These are phyloP conservation scores for Sebastes vulpes DNA, from an alignment of 2,797 vertebrate species.

Conservation along the genomic window DNA sequence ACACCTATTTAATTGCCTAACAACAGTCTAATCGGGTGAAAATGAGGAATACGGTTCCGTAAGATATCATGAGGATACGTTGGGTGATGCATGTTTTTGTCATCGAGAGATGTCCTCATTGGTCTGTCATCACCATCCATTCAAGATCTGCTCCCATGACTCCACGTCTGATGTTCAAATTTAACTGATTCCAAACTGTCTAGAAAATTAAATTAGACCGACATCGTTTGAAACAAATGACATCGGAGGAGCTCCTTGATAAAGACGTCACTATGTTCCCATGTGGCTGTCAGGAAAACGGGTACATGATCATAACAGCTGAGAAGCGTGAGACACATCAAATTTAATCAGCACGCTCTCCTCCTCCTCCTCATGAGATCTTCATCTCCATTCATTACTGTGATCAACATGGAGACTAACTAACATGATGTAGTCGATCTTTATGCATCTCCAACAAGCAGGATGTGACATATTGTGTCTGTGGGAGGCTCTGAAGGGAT, in stretches of 20 bases:
- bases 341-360: conserved; percentile 41
- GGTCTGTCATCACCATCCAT: conserved; percentile 7
- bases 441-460: not conserved
- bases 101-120: not conserved
- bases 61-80: not conserved
- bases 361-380: conserved; percentile 25
- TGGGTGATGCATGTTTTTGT: not conserved
- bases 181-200: conserved; percentile 19
- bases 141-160: conserved; percentile 26
- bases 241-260: conserved; percentile 28
- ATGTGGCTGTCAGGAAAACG: conserved; percentile 6
- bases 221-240: conserved; percentile 47
- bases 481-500: not conserved
- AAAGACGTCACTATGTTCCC: conserved; percentile 43
- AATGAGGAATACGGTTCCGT: no score
- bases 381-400: conserved; percentile 39
- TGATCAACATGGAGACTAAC: conserved; percentile 8
- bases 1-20: no score
- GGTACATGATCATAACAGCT: conserved; percentile 28
- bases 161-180: conserved; percentile 28
- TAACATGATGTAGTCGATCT: not conserved
- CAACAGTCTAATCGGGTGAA: no score
- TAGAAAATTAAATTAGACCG: conserved; percentile 43
- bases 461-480: not conserved
- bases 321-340: conserved; percentile 48